Conservation (phyloP, 2,888 invertebrate genomes). For the Lepidocyrtinus sp. region DNA sequence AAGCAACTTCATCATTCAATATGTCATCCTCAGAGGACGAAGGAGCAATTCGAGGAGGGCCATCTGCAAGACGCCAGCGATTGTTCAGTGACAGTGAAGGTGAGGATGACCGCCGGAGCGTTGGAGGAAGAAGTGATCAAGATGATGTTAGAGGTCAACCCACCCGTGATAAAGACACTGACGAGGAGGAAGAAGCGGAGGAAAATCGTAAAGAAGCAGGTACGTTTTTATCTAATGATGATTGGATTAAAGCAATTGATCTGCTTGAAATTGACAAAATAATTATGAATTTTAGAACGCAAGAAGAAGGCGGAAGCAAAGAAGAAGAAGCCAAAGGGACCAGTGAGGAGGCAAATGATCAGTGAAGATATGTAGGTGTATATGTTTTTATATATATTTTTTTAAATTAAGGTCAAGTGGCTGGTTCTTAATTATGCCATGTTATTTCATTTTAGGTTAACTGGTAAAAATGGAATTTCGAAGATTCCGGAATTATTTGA, state of each 20-base stretch:
- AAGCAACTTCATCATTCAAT: neutral
- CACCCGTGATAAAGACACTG: slow-evolving; percentile 19
- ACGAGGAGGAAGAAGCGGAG: slow-evolving; percentile 41
- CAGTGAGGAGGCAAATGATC: slow-evolving; percentile 58
- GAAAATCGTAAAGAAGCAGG: slow-evolving; percentile 28
- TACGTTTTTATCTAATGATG: too few species aligned
- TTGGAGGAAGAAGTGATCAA: neutral
- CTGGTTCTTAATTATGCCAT: too few species aligned
- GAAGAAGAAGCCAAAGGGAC: slow-evolving; percentile 59
- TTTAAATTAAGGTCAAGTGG: too few species aligned
- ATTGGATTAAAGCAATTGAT: neutral
- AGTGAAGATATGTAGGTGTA: slow-evolving; percentile 66
- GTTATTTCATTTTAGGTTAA: slow-evolving; percentile 74
- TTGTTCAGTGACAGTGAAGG: slow-evolving; percentile 35
- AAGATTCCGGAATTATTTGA: slow-evolving; percentile 85
- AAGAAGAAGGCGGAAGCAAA: slow-evolving; percentile 44
- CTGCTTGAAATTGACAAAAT: too few species aligned
- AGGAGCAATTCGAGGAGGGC: neutral
- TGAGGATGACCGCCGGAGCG: slow-evolving; percentile 7
- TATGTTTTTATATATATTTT: too few species aligned
- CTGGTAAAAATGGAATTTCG: slow-evolving; percentile 86
- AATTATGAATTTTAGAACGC: too few species aligned
- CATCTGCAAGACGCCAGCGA: neutral
- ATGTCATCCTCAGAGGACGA: slow-evolving; percentile 26
- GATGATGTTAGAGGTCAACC: slow-evolving; percentile 13